Base-by-base conservation (phyloP, 2,888 invertebrate species). In the Furcula furcula region DNA sequence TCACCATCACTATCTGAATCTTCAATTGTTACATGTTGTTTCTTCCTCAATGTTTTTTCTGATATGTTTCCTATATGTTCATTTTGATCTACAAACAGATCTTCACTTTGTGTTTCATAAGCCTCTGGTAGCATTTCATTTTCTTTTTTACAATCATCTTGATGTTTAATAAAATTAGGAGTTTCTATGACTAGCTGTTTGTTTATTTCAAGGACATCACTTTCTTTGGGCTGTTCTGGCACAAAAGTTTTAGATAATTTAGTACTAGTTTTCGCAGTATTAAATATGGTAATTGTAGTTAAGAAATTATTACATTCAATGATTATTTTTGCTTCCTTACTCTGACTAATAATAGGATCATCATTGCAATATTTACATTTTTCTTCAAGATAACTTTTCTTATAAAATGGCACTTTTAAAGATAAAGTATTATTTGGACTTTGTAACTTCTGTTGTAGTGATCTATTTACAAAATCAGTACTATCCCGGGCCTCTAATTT, bases 1-100 rank as follows among this genome's bases (percentile, higher is more conserved):
- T 65, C 64, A 25, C 58, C 52, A 46, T 82, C 82, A 58, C 69
- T 72, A 21, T 84, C 83, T n/a, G 83, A 77, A 40, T 82, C 82
- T 35, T 66, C 63, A 50, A 82, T 74, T 26, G 75, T 40, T 28
- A 75, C 13, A 57, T 46, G 43, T 36, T 49, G 43, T 36, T 50
- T 55, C 9, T 30, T 33, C 32, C 39, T 45, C 5, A 35, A 31
- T 15, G 28, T 15, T 18, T 29, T 36, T 25, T 44, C 22, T 16
- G 7, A 7, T 1, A 12, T 10, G 16, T 7, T 16, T 11, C 4
- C 26, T 32, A 15, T 32, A 7, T 28, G 22, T 25, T 32, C 31
- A 11, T 12, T 30, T 7, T 45, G 42, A 27, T 47, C 47, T 27
- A 13, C 30, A 47, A 68, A 64, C 35, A 73, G 27, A 36, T 73